Base-by-base conservation (phyloP, 2,888 invertebrate species). In the Melipona beecheii region DNA sequence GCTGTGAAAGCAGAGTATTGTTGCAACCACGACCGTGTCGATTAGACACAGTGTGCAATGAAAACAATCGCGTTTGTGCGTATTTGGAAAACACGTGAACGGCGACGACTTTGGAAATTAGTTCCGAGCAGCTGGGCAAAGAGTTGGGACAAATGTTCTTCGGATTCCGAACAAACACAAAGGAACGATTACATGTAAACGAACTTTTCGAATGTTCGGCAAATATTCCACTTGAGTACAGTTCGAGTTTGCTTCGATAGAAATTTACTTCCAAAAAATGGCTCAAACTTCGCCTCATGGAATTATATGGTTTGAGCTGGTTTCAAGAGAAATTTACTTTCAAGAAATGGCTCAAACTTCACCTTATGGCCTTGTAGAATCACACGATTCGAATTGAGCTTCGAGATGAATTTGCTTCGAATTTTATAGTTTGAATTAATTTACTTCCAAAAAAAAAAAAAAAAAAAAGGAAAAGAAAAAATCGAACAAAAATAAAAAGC, bases 51-150 rank as follows among this genome's bases (percentile, higher is more conserved):
- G 64, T 21, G 64, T 36, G 64, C 31, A 19, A 31, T 50, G 50
- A 36, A 62, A 68, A 69, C 24, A 68, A 73, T 58, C 27, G 21
- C 19, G 54, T 65, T 65, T 56, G 43, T 43, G n/a, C 11, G 64
- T 64, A 62, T 56, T 75, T 66, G 69, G 2, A n/a, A 70, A 68
- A 54, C 62, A 52, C 43, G 9, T n/a, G 62, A 58, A 58, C 60
- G 31, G 60, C 24, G 36, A 82, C 24, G 36, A 82, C 74, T 54
- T 81, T 69, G 15, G 66, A 60, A 80, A 82, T 80, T 81, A 78
- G 79, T 81, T 66, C 58, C 2, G 2, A 24, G 54, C 43, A 19
- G 24, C 52, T 24, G 15, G 2, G 66, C 19, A 17, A 43, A 43
- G 43, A 43, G 43, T 43, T 2, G 43, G 11, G 9, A 9, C 27